Evolutionary conservation across 2,797 vertebrate genomes (phyloP), one percentile per base, ranked within the genome.

Genomic region (Megalops cyprinoides): DNA sequence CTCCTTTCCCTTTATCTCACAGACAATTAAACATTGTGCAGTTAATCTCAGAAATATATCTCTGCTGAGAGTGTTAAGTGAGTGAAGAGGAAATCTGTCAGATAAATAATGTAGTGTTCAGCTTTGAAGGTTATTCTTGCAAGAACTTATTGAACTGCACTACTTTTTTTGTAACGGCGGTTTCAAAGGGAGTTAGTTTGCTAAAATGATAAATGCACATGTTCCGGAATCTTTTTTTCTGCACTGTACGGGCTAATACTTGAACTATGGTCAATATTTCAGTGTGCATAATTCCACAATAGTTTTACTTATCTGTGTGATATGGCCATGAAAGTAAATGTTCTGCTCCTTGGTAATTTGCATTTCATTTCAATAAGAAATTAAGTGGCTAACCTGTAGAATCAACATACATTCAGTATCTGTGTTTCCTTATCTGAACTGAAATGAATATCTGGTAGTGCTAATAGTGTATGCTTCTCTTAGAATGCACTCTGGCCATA

Each of bases 101-200:
- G 28, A 75, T 49, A 75, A 34, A 75, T 51, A 51, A 75, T 39
- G 23, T 3, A 75, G 7, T 12, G 10, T 44, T 53, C 14, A 28
- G 20, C 6, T 75, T 28, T 75, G 25, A 75, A 53, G 48, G 46
- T 75, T 51, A n/a, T 75, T 75, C 44, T 75, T 51, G 46, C 14
- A n/a, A 23, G 23, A 74, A n/a, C 14, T 39, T 2, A 44, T 23
- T 71, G 67, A 71, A 8, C 7, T 8, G 34, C 3, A 1, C n/a
- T n/a, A 44, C n/a, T 14, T 53, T 14, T 71, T 44, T 71, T 71
- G 37, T 44, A 44, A 39, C 37, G 23, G 39, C 67, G 23, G 5
- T 71, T 23, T 44, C n/a, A 31, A 37, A 44, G 37, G 18, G 28
- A 75, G 6, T 25, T 7, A 37, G n/a, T 51, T 53, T 31, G 48